phyloP scores from a whole-genome alignment of 2,888 invertebrate species.

The Crossocerus cetratus region DNA sequence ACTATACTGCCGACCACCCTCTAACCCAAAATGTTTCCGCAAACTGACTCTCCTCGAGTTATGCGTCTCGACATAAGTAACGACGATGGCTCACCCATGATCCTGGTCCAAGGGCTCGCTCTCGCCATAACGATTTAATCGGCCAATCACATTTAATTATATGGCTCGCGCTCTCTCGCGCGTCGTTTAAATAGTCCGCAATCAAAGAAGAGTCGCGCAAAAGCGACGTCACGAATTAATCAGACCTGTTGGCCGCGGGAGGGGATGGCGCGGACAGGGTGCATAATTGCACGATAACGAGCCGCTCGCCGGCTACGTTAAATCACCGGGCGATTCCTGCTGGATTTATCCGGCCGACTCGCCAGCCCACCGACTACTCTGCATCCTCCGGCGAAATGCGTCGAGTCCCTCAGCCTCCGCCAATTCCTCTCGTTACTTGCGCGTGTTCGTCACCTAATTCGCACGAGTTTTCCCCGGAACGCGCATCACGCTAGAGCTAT shows the following conservation, averaged over 20 bases:
- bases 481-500: too few species aligned
- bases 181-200: too few species aligned
- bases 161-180: too few species aligned
- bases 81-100: too few species aligned
- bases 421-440: conserved; percentile 49
- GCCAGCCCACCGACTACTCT: background rate
- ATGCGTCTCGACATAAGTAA: too few species aligned
- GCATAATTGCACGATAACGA: conserved; percentile 36
- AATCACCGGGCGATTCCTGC: conserved; percentile 31
- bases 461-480: conserved; percentile 4
- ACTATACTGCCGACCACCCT: too few species aligned
- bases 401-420: background rate
- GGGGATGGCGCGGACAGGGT: background rate
- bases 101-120: too few species aligned
- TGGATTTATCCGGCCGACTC: conserved; percentile 16
- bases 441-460: conserved; percentile 26
- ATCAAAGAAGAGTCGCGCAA: background rate
- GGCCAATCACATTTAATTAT: too few species aligned
- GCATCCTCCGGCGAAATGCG: background rate
- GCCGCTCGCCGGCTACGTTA: conserved; percentile 10
- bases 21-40: too few species aligned
- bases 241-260: background rate
- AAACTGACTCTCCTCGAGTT: too few species aligned
- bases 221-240: background rate
- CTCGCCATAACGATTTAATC: too few species aligned